Base-by-base conservation (phyloP, 2,888 invertebrate species). In the Catocala sponsa region DNA sequence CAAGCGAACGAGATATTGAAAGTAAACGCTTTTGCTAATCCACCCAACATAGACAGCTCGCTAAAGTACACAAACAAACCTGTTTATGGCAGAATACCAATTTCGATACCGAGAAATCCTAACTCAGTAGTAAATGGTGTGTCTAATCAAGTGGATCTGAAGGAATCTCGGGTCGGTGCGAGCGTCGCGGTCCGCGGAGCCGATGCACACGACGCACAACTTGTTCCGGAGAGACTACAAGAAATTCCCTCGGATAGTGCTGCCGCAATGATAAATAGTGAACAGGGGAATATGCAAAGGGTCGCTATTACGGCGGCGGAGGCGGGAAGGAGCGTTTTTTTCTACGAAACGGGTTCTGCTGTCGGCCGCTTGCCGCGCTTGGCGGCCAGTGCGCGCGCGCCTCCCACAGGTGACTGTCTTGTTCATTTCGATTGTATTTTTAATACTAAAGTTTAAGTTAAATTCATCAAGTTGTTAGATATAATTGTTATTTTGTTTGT, bases 261-360 rank as follows among this genome's bases (percentile, higher is more conserved):
- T 77, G 78, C 78, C 76, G 86, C 88, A 88, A 88, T 89, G 90
- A 91, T 88, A 88, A 90, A 91, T 86, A 83, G 84, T 82, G 86
- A 78, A 78, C 89, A 87, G 82, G 87, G 89, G 84, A 90, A 89
- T 88, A 89, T 89, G 89, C 92, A 88, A 89, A 90, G 93, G 92
- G 92, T 90, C 91, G 89, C 81, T 82, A 76, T 83, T 83, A 80
- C 83, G 82, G 82, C 88, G 82, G 83, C 81, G 83, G 90, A 87
- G 90, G 90, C 90, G 88, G 92, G 91, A 91, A 91, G 90, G 89
- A 86, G 82, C 68, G 78, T 82, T 91, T 94, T 94, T 93, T 93
- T 97, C 96, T 95, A 96, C 96, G 88, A 87, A 94, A 94, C 91
- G 85, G 91, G 92, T 93, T 92, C 90, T 85, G 85, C 84, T 70